phyloP scores from a whole-genome alignment of 2,888 invertebrate genomes.

The Dryocosmus kuriphilus region DNA sequence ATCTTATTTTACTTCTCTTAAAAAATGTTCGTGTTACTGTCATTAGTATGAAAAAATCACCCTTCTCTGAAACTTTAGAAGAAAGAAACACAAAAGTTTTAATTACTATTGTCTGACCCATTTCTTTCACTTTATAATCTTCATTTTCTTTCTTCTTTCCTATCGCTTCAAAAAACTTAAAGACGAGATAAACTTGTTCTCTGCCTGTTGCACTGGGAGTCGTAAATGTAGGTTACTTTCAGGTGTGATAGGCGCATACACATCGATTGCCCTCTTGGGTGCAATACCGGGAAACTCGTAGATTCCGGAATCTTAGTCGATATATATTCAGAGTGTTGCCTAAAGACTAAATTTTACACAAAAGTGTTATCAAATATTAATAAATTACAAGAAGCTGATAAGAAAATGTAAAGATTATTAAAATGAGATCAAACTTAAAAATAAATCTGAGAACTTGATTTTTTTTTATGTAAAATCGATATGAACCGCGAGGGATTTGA shows the following conservation, averaged over 20 bases:
- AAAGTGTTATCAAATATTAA: not conserved
- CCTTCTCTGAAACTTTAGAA: not conserved
- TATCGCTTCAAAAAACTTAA: not conserved
- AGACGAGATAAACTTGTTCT: conserved; percentile 3
- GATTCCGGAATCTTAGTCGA: not conserved
- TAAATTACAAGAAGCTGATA: not conserved
- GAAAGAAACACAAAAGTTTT: conserved; percentile 20
- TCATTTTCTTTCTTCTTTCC: not conserved
- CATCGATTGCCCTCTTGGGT: conserved; percentile 10
- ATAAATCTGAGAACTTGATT: not conserved
- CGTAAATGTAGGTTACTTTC: conserved; percentile 25
- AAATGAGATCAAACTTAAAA: not conserved
- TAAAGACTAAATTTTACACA: not conserved
- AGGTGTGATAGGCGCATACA: conserved; percentile 15
- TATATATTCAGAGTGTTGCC: not conserved
- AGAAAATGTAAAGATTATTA: not conserved
- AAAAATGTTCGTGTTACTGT: not conserved
- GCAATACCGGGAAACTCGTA: not conserved
- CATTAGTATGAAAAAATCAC: not conserved
- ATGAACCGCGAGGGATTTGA: not conserved
- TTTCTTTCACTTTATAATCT: not conserved
- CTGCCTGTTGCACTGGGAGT: conserved; percentile 35
- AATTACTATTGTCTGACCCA: not conserved
- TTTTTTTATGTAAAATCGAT: not conserved
- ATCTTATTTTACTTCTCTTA: too few relatives aligned